phyloP scores from a whole-genome alignment of 2,888 invertebrate genomes.

The Phyllotreta cruciferae region DNA sequence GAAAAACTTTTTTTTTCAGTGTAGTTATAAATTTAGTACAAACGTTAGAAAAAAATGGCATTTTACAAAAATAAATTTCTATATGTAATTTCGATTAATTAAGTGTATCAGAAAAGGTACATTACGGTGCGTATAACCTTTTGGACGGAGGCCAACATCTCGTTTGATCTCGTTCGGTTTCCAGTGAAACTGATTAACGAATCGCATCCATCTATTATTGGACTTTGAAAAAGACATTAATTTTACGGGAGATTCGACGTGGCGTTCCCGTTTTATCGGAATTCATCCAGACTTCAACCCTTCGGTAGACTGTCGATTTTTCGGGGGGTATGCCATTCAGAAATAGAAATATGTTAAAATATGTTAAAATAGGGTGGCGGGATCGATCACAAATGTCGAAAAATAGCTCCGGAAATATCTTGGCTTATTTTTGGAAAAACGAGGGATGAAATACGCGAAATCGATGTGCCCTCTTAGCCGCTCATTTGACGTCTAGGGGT shows the following conservation, averaged over 20 bases:
- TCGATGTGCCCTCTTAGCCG: conserved; percentile 45
- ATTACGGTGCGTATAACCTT: background rate
- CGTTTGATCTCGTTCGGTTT: background rate
- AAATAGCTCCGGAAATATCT: conserved; percentile 27
- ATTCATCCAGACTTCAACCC: no score
- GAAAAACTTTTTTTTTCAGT: conserved; percentile 8
- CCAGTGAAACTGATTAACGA: conserved; percentile 1
- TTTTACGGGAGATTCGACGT: background rate
- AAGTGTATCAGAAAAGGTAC: conserved; percentile 1
- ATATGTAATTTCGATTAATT: background rate
- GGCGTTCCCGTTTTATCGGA: background rate
- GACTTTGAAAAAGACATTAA: conserved; percentile 2
- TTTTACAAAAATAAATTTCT: conserved; percentile 23
- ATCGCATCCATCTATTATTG: conserved; percentile 2
- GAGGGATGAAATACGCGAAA: conserved; percentile 43
- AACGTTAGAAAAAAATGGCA: background rate
- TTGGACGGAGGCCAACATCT: conserved; percentile 1
- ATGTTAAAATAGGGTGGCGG: conserved; percentile 27
- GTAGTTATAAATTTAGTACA: conserved; percentile 4
- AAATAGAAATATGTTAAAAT: no score
- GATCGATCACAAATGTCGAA: conserved; percentile 19
- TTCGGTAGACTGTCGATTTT: no score
- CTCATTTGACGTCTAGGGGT: conserved; percentile 40
- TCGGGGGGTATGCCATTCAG: no score
- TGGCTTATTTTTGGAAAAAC: conserved; percentile 50